phyloP scores from a whole-genome alignment of 2,888 invertebrate genomes.

The Chirona hameri region DNA sequence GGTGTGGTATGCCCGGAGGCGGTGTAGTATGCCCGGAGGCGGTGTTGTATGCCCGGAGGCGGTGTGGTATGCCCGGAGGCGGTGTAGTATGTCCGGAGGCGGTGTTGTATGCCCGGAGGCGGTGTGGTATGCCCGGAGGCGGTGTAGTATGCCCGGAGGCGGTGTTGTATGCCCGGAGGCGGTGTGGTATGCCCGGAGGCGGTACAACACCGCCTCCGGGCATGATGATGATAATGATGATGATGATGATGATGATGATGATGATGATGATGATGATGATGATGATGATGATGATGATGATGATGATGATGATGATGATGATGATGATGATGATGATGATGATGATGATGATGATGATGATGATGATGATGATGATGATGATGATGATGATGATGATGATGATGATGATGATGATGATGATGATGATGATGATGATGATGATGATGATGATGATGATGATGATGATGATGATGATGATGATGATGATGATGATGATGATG shows the following conservation, averaged over 20 bases:
- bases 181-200: too few relatives aligned
- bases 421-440: constrained; percentile 22
- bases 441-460: constrained; percentile 22
- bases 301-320: constrained; percentile 22
- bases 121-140: too few relatives aligned
- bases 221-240: constrained; percentile 11
- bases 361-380: constrained; percentile 22
- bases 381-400: constrained; percentile 22
- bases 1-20: too few relatives aligned
- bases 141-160: too few relatives aligned
- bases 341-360: constrained; percentile 22
- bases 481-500: constrained; percentile 22
- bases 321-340: constrained; percentile 22
- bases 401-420: constrained; percentile 22
- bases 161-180: too few relatives aligned
- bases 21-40: too few relatives aligned
- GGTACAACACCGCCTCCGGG: not conserved
- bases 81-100: too few relatives aligned
- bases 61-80: too few relatives aligned
- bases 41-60: too few relatives aligned
- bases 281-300: constrained; percentile 22
- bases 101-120: too few relatives aligned
- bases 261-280: constrained; percentile 22
- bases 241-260: constrained; percentile 22
- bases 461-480: constrained; percentile 22